Percentiles rank a stretch among this genome's conserved stretches.
phyloP scores from a whole-genome alignment of 1,140 invertebrate genomes.

The Hyphantria cunea region DNA sequence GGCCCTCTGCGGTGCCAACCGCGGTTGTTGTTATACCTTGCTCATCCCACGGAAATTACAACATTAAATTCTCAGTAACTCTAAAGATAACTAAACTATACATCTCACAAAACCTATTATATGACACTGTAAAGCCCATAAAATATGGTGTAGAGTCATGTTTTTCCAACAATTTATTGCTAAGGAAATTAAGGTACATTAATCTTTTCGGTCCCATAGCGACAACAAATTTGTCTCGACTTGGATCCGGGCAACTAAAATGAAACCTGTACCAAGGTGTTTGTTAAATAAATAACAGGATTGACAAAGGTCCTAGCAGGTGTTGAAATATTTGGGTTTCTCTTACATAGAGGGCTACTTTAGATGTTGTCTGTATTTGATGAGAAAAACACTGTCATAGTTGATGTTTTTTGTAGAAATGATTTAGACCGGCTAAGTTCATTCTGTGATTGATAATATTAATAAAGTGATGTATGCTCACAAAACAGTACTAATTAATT shows the following conservation, averaged over 20 bases:
- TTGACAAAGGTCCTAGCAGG: not conserved
- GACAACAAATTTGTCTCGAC: constrained; percentile 14
- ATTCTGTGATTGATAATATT: too few relatives aligned
- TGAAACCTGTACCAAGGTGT: constrained; percentile 10
- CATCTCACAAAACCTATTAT: constrained; percentile 9
- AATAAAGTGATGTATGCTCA: too few relatives aligned
- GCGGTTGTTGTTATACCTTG: too few relatives aligned
- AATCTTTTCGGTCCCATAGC: constrained; percentile 17
- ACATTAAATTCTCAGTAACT: too few relatives aligned
- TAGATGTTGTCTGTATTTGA: too few relatives aligned
- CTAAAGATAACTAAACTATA: not conserved
- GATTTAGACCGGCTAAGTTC: too few relatives aligned
- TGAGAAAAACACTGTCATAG: too few relatives aligned
- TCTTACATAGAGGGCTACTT: too few relatives aligned
- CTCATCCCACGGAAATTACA: too few relatives aligned
- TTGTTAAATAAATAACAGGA: constrained; percentile 15
- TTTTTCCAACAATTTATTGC: constrained; percentile 19
- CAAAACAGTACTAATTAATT: too few relatives aligned
- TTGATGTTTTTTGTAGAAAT: too few relatives aligned
- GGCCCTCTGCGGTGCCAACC: too few relatives aligned
- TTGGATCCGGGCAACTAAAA: constrained; percentile 5
- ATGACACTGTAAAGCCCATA: constrained; percentile 11
- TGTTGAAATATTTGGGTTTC: not conserved
- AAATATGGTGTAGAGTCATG: constrained; percentile 18
- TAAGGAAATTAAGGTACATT: constrained; percentile 23